Percentiles rank a stretch among this genome's conserved stretches.
These are phyloP conservation scores for Ammodytes marinus DNA, from an alignment of 2,113 vertebrate species.

Conservation along the genomic window DNA sequence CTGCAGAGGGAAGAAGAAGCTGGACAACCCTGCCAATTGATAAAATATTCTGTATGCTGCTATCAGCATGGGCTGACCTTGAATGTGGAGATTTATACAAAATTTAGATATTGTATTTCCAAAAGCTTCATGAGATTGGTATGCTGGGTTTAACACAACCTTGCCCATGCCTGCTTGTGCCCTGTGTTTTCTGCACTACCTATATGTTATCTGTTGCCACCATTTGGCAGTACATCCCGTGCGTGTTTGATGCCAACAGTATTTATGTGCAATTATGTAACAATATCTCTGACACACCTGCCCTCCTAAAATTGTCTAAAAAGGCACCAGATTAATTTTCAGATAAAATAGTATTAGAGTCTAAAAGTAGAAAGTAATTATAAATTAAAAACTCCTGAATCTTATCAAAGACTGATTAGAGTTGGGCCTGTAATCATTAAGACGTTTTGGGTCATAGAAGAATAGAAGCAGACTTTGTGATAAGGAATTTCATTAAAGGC, in stretches of 20 bases:
- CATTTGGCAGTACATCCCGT: slow-evolving; percentile 16
- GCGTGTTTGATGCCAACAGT: slow-evolving; percentile 19
- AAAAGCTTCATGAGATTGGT: slow-evolving; percentile 10
- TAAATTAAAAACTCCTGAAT: neutral
- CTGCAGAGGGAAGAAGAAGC: neutral
- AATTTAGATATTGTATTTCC: neutral
- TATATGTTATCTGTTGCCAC: slow-evolving; percentile 15
- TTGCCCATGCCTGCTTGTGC: neutral
- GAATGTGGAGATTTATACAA: neutral
- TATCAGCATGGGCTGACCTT: slow-evolving; percentile 7
- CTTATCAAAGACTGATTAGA: neutral
- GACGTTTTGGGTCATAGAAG: slow-evolving; percentile 16
- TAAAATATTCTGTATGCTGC: slow-evolving; percentile 12
- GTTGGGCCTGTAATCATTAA: slow-evolving; percentile 21
- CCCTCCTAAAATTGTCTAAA: neutral
- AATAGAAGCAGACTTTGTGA: slow-evolving; percentile 21
- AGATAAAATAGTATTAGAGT: neutral
- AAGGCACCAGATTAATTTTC: neutral
- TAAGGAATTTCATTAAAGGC: slow-evolving; percentile 42
- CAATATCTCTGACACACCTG: neutral
- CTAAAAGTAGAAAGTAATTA: slow-evolving; percentile 10
- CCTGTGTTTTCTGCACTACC: slow-evolving; percentile 13
- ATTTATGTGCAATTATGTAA: slow-evolving; percentile 19
- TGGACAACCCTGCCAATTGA: neutral
- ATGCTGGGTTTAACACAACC: slow-evolving; percentile 5